These are phyloP conservation scores for Cryptoleucopteryx plumbea DNA, from an alignment of 2,113 vertebrate species.

Conservation along the genomic window DNA sequence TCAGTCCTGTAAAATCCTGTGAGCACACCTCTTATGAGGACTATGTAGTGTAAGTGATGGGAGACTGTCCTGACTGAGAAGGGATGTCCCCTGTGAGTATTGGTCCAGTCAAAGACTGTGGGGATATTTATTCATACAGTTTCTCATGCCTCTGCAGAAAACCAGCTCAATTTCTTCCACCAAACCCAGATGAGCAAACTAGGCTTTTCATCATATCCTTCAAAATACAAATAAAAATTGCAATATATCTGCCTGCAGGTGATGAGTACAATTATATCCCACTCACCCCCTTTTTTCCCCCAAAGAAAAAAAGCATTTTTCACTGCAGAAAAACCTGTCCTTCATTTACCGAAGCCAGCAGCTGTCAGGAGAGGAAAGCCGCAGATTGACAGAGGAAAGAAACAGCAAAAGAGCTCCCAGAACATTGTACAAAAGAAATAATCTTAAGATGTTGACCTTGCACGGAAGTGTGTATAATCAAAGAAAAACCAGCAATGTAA, in stretches of 20 bases:
- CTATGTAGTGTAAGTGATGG: no score
- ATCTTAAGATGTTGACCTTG: not conserved
- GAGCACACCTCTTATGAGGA: not conserved
- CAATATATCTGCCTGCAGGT: not conserved
- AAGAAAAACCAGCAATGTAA: not conserved
- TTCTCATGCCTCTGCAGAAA: not conserved
- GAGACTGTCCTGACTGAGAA: not conserved
- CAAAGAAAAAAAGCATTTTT: not conserved
- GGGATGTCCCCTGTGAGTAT: not conserved
- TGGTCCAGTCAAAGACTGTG: not conserved
- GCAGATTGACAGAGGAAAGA: not conserved
- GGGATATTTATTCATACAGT: not conserved
- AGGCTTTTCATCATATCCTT: not conserved
- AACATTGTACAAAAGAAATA: not conserved
- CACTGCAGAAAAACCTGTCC: not conserved
- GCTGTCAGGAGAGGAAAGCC: not conserved
- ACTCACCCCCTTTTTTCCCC: rapidly evolving
- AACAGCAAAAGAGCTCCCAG: not conserved
- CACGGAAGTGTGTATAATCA: not conserved
- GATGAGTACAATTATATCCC: not conserved
- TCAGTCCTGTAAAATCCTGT: not conserved
- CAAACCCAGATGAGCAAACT: not conserved
- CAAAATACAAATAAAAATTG: not conserved
- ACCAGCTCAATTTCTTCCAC: not conserved
- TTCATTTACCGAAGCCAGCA: not conserved